Conservation (phyloP, 2,797 vertebrate genomes). For the Phalanger gymnotis region DNA sequence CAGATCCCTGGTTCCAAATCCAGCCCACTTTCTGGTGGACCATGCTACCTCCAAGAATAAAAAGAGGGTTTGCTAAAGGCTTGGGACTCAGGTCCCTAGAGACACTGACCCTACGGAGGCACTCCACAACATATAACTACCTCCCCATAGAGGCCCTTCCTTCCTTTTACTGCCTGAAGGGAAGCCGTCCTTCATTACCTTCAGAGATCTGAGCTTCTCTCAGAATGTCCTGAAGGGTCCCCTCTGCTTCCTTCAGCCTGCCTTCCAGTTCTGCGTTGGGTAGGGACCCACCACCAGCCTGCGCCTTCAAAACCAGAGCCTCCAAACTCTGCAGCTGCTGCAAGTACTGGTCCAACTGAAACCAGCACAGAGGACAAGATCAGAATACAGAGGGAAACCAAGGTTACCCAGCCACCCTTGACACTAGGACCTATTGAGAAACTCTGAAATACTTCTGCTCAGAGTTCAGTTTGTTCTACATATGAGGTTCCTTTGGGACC, state of each 20-base stretch:
- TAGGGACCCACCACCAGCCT: constrained; percentile 55
- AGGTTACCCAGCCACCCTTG: too few relatives aligned
- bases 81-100: not conserved
- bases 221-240: constrained; percentile 84
- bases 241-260: constrained; percentile 83
- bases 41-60: not conserved
- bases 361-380: not conserved
- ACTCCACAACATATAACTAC: not conserved
- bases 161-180: not conserved
- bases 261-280: constrained; percentile 83
- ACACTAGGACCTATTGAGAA: not conserved
- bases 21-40: not conserved
- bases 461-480: constrained; percentile 1
- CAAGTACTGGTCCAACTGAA: constrained; percentile 88
- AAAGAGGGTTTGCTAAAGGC: not conserved
- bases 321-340: constrained; percentile 88
- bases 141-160: not conserved
- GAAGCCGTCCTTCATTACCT: constrained; percentile 73
- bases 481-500: constrained; percentile 11
- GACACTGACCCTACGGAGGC: not conserved
- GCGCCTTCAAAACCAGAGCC: constrained; percentile 76
- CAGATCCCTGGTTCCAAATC: not conserved
- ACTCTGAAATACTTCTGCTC: not conserved
- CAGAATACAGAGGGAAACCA: not conserved
- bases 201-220: constrained; percentile 81